These are phyloP conservation scores for Discoglossus pictus DNA, from an alignment of 2,797 vertebrate genomes.

Conservation along the genomic window DNA sequence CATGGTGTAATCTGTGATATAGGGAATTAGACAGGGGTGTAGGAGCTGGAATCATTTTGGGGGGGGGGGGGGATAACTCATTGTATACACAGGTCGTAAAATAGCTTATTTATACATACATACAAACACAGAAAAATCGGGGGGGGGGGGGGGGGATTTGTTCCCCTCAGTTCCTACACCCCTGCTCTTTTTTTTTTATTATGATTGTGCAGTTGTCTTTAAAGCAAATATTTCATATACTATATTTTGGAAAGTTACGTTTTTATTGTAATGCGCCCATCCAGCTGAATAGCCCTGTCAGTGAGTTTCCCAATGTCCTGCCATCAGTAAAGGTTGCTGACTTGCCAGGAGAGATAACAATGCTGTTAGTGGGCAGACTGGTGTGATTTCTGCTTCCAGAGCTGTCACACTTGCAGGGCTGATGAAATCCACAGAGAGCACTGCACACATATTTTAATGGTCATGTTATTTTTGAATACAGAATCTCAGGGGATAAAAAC, in stretches of 20 bases:
- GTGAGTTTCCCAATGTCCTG: constrained; percentile 11
- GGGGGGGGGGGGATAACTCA: too few species aligned
- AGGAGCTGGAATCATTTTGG: too few species aligned
- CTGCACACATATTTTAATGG: constrained; percentile 46
- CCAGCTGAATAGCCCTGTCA: constrained; percentile 26
- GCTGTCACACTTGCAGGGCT: constrained; percentile 38
- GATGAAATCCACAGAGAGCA: constrained; percentile 42
- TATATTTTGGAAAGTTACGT: constrained; percentile 5
- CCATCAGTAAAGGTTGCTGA: constrained; percentile 33
- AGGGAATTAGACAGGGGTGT: too few species aligned
- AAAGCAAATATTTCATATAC: constrained; percentile 30
- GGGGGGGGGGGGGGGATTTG: too few species aligned
- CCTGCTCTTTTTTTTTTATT: too few species aligned
- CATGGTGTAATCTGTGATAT: too few species aligned
- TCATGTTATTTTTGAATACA: constrained; percentile 44
- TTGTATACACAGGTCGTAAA: too few species aligned
- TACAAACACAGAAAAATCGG: too few species aligned
- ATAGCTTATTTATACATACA: too few species aligned
- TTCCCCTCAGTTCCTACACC: too few species aligned
- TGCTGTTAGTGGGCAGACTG: constrained; percentile 34
- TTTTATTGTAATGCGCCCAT: constrained; percentile 10
- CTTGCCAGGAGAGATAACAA: constrained; percentile 34
- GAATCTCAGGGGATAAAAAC: constrained; percentile 15
- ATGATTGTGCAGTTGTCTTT: too few species aligned
- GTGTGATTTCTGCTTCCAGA: constrained; percentile 40